phyloP scores from a whole-genome alignment of 2,888 invertebrate genomes.

The Strigamia crassipes region DNA sequence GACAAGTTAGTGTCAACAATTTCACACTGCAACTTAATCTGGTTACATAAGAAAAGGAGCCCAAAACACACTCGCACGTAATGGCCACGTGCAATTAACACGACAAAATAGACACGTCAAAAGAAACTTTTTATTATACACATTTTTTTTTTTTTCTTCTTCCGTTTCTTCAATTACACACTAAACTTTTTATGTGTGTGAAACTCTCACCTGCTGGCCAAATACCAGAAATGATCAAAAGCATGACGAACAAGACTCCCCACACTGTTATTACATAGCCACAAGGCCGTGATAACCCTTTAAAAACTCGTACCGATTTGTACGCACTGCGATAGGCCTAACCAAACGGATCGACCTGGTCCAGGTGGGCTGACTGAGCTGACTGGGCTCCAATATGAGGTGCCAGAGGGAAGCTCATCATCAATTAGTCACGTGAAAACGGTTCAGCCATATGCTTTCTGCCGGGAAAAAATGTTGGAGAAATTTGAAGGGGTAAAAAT shows the following conservation, averaged over 20 bases:
- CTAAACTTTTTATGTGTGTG: constrained; percentile 30
- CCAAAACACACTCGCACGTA: not conserved
- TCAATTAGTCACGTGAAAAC: constrained; percentile 30
- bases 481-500: no score
- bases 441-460: not conserved
- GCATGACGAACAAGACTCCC: constrained; percentile 30
- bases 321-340: not conserved
- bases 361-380: no score
- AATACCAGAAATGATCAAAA: constrained; percentile 30
- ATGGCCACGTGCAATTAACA: not conserved
- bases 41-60: constrained; percentile 5
- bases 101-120: not conserved
- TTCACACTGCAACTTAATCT: constrained; percentile 20
- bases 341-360: not conserved
- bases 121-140: not conserved
- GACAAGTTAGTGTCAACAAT: constrained; percentile 22
- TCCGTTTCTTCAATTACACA: constrained; percentile 18
- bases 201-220: constrained; percentile 26
- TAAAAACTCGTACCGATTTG: not conserved
- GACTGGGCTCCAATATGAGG: constrained; percentile 1
- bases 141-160: not conserved
- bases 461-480: no score
- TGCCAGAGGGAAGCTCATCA: constrained; percentile 22
- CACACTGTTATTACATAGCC: constrained; percentile 27
- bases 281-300: constrained; percentile 23